Conservation (phyloP, 1,140 invertebrate genomes). For the Magallana ariakensis region DNA sequence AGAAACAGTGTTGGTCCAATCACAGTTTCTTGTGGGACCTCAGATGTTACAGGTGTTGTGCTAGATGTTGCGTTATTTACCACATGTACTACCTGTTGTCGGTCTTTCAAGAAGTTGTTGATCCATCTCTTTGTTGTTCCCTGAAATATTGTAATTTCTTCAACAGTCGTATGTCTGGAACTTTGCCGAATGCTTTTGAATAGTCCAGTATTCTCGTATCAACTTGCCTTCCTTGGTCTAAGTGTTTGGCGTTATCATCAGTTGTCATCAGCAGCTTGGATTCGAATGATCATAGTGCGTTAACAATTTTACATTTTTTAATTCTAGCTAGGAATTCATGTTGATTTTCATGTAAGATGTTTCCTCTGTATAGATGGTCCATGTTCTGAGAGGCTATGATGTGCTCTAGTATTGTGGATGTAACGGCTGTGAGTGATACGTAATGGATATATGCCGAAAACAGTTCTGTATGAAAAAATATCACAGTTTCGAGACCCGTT, state of each 20-base stretch:
- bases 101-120: not conserved
- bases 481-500: too few species aligned
- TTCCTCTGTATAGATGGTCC: too few species aligned
- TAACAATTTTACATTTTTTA: too few species aligned
- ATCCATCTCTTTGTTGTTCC: not conserved
- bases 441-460: too few species aligned
- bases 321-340: too few species aligned
- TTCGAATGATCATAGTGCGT: conserved; percentile 44
- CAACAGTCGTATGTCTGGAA: conserved; percentile 42
- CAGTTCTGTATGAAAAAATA: too few species aligned
- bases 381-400: too few species aligned
- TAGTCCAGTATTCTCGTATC: conserved; percentile 50
- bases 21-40: not conserved
- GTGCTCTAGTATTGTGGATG: too few species aligned
- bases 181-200: conserved; percentile 58
- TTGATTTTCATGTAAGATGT: too few species aligned
- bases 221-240: conserved; percentile 19
- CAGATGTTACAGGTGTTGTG: not conserved
- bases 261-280: conserved; percentile 49
- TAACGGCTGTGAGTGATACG: too few species aligned
- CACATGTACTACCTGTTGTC: conserved; percentile 16
- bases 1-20: too few species aligned
- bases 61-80: not conserved
- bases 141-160: conserved; percentile 48
- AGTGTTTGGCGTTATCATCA: conserved; percentile 41